Base-by-base conservation (phyloP, 2,113 vertebrate genomes). In the Rana temporaria region DNA sequence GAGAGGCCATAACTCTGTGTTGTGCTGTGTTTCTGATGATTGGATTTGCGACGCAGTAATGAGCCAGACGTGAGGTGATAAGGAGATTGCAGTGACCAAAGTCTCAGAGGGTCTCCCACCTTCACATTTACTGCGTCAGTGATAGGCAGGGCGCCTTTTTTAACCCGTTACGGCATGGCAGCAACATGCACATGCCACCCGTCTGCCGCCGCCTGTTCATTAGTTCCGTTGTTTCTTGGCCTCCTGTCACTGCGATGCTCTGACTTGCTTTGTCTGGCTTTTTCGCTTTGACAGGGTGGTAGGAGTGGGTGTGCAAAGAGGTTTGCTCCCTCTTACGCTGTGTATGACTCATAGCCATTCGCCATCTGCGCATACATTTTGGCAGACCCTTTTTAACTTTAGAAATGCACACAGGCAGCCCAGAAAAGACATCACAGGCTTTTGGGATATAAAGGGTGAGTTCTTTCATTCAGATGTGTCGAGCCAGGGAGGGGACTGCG, bases 281-380 rank as follows among this genome's bases (percentile, higher is more conserved):
- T 68, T 56, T 68, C 32, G 52, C 64, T 42, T 14, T 34, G 59
- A 17, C 48, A 22, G 18, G 18, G 70, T 66, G 24, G 64, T 63
- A 75, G 80, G 70, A 82, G 80, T 82, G 70, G 62, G 80, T 74
- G 70, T 38, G 80, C 69, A 66, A 65, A 78, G 62, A 74, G 80
- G 62, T 74, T 56, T 66, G 80, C 70, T 57, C 60, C 42, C 71
- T 75, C 74, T 74, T 82, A 82, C 66, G 69, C 59, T 6, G 48
- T 48, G 70, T 38, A 59, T 82, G 80, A 82, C 48, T 82, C 80
- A 74, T 70, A 82, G 62, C 57, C 24, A 75, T 75, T 74, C 62
- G 5, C 70, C 70, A 75, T 75, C 80, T 82, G 71, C n/a, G 60
- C 60, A 42, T 74, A 55, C 53, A 82, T 74, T 74, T 65, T 42